Base-by-base conservation (phyloP, 2,113 vertebrate genomes). In the Heloderma charlesbogerti region DNA sequence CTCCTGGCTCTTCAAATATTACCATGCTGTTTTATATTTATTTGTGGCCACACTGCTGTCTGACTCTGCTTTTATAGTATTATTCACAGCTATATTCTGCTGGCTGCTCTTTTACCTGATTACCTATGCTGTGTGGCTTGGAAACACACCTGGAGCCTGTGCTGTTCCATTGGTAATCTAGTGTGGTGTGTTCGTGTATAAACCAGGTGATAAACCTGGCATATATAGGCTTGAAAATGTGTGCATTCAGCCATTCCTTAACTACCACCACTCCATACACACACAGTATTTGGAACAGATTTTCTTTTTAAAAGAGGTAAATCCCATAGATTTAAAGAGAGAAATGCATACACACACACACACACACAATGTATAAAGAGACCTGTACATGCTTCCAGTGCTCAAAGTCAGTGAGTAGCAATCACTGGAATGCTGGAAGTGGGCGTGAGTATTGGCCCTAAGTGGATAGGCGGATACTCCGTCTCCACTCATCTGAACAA, bases 71-170 rank as follows among this genome's bases (percentile, higher is more conserved):
- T 88, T 48, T 48, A 54, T 16, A 40, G 40, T 40, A 77, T 77
- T 87, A 40, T 40, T 69, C 4, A 84, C 12, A 63, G 15, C n/a
- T 60, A 4, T 87, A 77, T 95, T 96, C 92, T 25, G 60, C 83
- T 92, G 82, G 87, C n/a, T 89, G 43, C 75, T 20, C 9, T 45
- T 84, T 72, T 91, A 95, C 91, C 87, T 95, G 93, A 96, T 89
- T 93, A 87, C 75, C 87, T 90, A 86, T 94, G 91, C 84, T 67
- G 91, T 89, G 87, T 90, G 77, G 43, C 78, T 93, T 91, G 92
- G 93, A 92, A 95, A 93, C 91, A 96, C 16, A 84, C 31, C n/a
- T 77, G 72, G 71, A 60, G 81, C 34, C 43, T 31, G 3, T 85
- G 84, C 22, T 66, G 34, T 71, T 7, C 63, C 40, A 69, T 20